These are phyloP conservation scores for Chaetodon trifascialis DNA, from an alignment of 2,113 vertebrate genomes.

Conservation along the genomic window DNA sequence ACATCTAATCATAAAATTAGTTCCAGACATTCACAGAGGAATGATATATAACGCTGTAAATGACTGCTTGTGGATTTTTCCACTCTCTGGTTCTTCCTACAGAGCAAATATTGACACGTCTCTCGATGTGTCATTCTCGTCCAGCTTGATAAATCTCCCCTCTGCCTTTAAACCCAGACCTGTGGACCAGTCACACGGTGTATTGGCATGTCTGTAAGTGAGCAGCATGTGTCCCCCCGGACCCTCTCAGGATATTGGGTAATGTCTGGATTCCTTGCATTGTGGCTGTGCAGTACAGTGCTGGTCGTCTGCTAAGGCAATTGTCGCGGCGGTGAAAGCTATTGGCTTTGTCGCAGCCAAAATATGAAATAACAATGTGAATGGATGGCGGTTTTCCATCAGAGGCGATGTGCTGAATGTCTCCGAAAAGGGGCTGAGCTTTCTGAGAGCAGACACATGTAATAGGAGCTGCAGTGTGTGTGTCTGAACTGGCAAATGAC, in stretches of 20 bases:
- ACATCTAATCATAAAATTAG: conserved; percentile 1
- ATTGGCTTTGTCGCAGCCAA: conserved; percentile 38
- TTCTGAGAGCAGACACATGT: conserved; percentile 55
- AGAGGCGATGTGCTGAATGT: conserved; percentile 36
- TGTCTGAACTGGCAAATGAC: conserved; percentile 20
- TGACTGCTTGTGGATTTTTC: background rate
- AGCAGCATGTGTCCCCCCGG: conserved; percentile 47
- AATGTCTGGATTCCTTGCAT: conserved; percentile 78
- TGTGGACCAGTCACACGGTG: background rate
- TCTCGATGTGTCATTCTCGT: conserved; percentile 35
- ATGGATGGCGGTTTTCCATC: conserved; percentile 61
- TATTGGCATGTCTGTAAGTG: conserved; percentile 43
- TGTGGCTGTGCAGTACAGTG: conserved; percentile 16
- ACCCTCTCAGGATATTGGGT: conserved; percentile 72
- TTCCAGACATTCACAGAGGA: conserved; percentile 15
- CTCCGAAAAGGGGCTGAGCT: conserved; percentile 35
- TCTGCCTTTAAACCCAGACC: conserved; percentile 35
- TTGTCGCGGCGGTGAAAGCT: conserved; percentile 63
- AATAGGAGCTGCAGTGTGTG: conserved; percentile 40
- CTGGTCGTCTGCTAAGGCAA: conserved; percentile 69
- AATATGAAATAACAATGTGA: conserved; percentile 53
- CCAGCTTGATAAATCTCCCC: conserved; percentile 11
- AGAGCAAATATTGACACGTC: conserved; percentile 43
- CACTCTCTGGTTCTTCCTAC: background rate
- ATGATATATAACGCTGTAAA: background rate